Base-by-base conservation (phyloP, 1,140 invertebrate species). In the Drosophila sulfurigaster region DNA sequence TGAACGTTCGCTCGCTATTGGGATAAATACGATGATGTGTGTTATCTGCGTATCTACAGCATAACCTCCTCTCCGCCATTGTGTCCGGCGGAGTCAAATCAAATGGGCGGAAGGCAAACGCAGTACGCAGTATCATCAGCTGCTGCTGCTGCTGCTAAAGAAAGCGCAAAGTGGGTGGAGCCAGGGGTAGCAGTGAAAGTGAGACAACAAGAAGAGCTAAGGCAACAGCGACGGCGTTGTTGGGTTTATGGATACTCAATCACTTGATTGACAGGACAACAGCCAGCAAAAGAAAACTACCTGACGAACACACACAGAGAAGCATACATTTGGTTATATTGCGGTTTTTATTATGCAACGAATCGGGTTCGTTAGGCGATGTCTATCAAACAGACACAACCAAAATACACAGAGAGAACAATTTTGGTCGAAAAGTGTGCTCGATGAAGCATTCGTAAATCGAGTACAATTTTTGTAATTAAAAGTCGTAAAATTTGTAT, bases 181-280 rank as follows among this genome's bases (percentile, higher is more conserved):
- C 25, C 5, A 25, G 20, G 49, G 15, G 11, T 8, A 7, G 11
- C 5, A 20, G 15, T 2, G 5, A 10, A 49, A 20, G n/a, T 6
- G 15, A 7, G 15, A 7, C 7, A 43, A 49, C 6, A 62, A 60
- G 25, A 64, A 30, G 54, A 59, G 49, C 54, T 46, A 35, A 30
- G 45, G 16, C 16, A 41, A 59, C 51, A 30, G 43, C 20, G 4
- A 15, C 16, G 7, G 11, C 28, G 25, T 62, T 16, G 8, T 52
- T 65, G 30, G 54, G 49, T 66, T 54, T 75, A 49, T 25, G 20
- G 73, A 58, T 82, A 80, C 80, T 83, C 77, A 85, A 83, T 83
- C 77, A 83, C 56, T 80, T 80, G 81, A 83, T 85, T 83, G 81
- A 81, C 81, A 80, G 64, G 41, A 35, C 52, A 57, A 66, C 73